Conservation (phyloP, 2,113 vertebrate genomes). For the Puma concolor region DNA sequence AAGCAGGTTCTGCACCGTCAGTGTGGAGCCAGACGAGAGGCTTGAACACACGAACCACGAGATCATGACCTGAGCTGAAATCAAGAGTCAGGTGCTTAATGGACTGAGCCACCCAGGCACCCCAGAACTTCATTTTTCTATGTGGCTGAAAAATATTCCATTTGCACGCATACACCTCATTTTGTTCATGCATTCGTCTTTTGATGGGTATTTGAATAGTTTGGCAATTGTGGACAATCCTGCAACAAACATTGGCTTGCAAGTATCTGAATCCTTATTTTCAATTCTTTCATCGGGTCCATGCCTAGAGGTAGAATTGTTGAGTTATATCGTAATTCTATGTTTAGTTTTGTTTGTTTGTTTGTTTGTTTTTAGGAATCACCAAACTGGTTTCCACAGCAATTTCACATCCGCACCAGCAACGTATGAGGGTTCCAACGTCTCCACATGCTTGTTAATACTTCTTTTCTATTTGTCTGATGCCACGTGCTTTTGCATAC, state of each 20-base stretch:
- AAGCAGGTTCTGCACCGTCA: background rate
- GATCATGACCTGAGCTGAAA: too few species aligned
- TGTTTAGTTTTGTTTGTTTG: background rate
- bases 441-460: background rate
- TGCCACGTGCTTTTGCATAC: background rate
- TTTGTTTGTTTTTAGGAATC: background rate
- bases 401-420: background rate
- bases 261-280: background rate
- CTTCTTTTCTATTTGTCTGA: fast-evolving
- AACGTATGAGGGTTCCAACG: background rate
- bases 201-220: background rate
- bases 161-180: background rate
- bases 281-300: background rate
- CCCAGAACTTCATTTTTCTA: background rate
- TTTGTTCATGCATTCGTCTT: too few species aligned
- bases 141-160: background rate
- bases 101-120: background rate
- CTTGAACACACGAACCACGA: too few species aligned
- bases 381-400: background rate
- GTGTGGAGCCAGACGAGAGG: too few species aligned
- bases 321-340: background rate
- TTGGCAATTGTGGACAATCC: background rate
- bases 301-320: background rate
- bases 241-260: background rate
- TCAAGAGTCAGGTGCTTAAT: background rate